These are phyloP conservation scores for Nymphalis c-album DNA, from an alignment of 2,888 invertebrate genomes.

Conservation along the genomic window DNA sequence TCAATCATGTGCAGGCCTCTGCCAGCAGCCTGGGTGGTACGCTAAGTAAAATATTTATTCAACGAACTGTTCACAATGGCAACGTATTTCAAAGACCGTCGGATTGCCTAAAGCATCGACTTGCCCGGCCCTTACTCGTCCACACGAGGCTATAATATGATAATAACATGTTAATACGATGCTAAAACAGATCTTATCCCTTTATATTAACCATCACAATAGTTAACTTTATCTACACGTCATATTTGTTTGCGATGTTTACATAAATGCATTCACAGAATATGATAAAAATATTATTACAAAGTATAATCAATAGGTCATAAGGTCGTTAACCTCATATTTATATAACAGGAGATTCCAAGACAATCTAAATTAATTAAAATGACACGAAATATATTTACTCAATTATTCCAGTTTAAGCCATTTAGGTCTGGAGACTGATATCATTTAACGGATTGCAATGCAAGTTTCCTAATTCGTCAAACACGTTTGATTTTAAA, in stretches of 20 bases:
- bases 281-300: too few species aligned
- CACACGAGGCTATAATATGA: slow-evolving; percentile 26
- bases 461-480: background rate
- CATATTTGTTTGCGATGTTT: too few species aligned
- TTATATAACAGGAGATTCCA: too few species aligned
- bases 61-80: slow-evolving; percentile 70
- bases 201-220: slow-evolving; percentile 11
- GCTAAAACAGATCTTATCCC: slow-evolving; percentile 22
- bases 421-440: too few species aligned
- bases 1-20: slow-evolving; percentile 65
- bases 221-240: background rate
- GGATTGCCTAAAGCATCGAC: slow-evolving; percentile 47
- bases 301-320: too few species aligned
- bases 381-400: background rate
- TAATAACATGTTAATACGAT: slow-evolving; percentile 23
- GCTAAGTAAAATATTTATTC: slow-evolving; percentile 77
- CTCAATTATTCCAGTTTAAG: too few species aligned
- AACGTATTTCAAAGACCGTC: slow-evolving; percentile 71
- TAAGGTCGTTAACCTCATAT: too few species aligned
- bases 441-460: background rate
- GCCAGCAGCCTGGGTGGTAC: slow-evolving; percentile 73
- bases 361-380: background rate
- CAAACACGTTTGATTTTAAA: background rate
- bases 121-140: slow-evolving; percentile 22
- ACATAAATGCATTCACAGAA: too few species aligned